Evolutionary conservation across 1,140 invertebrate species (phyloP), one percentile per base, ranked within the genome.

Genomic region (Pristionchus pacificus): DNA sequence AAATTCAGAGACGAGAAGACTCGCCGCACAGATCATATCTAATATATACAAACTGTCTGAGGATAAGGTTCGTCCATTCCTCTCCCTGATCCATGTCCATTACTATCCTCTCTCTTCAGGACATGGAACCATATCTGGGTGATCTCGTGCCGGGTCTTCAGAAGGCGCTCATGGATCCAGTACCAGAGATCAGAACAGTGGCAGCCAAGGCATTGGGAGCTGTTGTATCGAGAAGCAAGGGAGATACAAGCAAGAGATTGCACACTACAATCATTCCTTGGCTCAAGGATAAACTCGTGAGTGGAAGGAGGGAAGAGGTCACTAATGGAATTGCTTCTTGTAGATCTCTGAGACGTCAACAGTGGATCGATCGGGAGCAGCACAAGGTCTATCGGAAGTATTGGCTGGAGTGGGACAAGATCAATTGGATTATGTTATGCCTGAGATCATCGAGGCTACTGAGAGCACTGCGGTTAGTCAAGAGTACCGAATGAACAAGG

Each of bases 1-100:
- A 65, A 93, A 93, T 6, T 97, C 94, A 0, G 95, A 98, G 86
- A 98, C 93, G 0, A 88, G 95, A 79, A 96, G 97, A 88, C 97
- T 97, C 93, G 93, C 96, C 28, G 93, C 94, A n/a, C 87, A 89
- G 77, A 98, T 98, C 82, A 97, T 99, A 78, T 95, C 95, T 59
- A 98, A 98, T 85, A 97, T 99, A 93, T 98, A 98, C 86, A 97
- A 93, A 0, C 87, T 99, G 13, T 98, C 96, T 0, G 95, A 98
- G 87, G 93, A 97, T 84, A 98, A 98, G 82, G 87, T 87, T 72
- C 57, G 60, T 31, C n/a, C n/a, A n/a, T n/a, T n/a, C n/a, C n/a
- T n/a, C n/a, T n/a, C n/a, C 65, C 15, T 15, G 15, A 75, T 57
- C 57, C 13, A 28, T 57, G 63, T 14, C 63, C 15, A 15, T 15